Evolutionary conservation across 2,888 invertebrate genomes (phyloP).

Genomic region (Cyaniris semiargus): DNA sequence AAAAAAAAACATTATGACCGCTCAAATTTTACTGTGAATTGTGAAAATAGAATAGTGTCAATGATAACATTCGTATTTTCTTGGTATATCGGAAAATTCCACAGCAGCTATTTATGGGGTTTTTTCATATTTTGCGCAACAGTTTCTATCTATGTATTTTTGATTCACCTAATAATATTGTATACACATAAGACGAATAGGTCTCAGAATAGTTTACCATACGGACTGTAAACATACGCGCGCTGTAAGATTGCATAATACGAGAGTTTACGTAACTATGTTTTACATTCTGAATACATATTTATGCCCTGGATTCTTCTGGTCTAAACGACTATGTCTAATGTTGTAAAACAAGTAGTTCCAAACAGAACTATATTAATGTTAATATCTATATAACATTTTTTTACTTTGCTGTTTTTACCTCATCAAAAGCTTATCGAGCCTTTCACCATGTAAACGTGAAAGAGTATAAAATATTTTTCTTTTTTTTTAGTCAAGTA

Average conservation of each 20-base stretch:
- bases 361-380: no score
- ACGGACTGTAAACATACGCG: not conserved
- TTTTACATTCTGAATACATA: not conserved
- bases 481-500: no score
- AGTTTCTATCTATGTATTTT: no score
- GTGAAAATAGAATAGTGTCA: no score
- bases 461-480: no score
- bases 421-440: not conserved
- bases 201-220: not conserved
- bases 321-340: not conserved
- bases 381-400: no score
- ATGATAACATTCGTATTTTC: no score
- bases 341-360: no score
- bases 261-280: not conserved
- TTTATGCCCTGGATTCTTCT: not conserved
- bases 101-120: not conserved
- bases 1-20: no score
- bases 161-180: not conserved
- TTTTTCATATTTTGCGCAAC: not conserved
- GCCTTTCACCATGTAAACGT: no score
- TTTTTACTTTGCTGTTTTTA: not conserved
- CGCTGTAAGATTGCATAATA: slow-evolving; percentile 12
- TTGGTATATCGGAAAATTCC: not conserved
- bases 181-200: not conserved
- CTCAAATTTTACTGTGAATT: no score